phyloP scores from a whole-genome alignment of 2,888 invertebrate species.

The Cephus spinipes region DNA sequence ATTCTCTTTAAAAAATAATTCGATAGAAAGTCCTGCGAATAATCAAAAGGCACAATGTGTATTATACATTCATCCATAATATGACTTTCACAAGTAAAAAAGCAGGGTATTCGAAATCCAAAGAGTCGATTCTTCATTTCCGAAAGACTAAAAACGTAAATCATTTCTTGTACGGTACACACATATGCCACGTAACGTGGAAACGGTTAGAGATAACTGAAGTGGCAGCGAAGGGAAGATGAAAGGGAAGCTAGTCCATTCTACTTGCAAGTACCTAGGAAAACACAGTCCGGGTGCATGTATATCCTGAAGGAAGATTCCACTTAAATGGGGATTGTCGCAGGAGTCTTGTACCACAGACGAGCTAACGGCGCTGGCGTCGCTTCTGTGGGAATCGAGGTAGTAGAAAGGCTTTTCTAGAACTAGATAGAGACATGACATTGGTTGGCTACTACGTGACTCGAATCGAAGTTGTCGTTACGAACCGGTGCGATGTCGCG shows the following conservation, averaged over 20 bases:
- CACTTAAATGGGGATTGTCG: slow-evolving; percentile 15
- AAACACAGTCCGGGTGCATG: neutral
- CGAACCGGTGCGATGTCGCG: neutral
- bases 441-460: slow-evolving; percentile 56
- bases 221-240: neutral
- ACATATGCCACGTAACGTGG: neutral
- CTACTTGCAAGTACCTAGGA: neutral
- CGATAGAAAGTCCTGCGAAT: neutral
- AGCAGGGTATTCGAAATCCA: neutral
- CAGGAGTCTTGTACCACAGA: neutral
- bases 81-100: neutral
- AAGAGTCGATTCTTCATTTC: neutral
- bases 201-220: neutral
- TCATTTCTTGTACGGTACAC: neutral
- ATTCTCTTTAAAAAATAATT: neutral
- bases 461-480: slow-evolving; percentile 41
- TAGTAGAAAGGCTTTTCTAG: slow-evolving; percentile 33
- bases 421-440: slow-evolving; percentile 50
- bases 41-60: neutral
- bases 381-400: slow-evolving; percentile 28
- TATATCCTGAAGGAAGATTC: neutral
- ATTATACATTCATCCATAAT: neutral
- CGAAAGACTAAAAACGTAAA: neutral
- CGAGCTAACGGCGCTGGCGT: slow-evolving; percentile 14
- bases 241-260: neutral